A percentile compares a stretch with the other conserved stretches of the same genome.
Evolutionary conservation across 2,888 invertebrate genomes (phyloP).

Genomic region (Dryococelus australis): DNA sequence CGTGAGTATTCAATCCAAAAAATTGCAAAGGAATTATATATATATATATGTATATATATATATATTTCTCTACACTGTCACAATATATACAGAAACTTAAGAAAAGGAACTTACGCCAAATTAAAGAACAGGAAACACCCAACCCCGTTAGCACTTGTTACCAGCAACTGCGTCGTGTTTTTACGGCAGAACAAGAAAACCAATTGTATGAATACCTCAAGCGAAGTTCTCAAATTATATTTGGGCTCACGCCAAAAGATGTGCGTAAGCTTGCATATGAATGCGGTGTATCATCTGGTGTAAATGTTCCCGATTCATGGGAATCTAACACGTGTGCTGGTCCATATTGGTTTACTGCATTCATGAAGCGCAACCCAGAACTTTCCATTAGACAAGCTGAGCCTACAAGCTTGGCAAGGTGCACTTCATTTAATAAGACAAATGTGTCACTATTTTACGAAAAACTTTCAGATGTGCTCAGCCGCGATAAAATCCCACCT

Average conservation of each 20-base stretch:
- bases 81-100: constrained; percentile 13
- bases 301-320: constrained; percentile 29
- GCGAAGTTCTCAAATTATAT: constrained; percentile 13
- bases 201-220: constrained; percentile 18
- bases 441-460: constrained; percentile 45
- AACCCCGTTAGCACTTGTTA: constrained; percentile 17
- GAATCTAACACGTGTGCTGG: neutral
- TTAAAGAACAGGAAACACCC: neutral
- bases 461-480: constrained; percentile 44
- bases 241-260: neutral
- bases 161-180: constrained; percentile 18
- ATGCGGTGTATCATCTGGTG: neutral
- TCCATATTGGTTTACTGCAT: constrained; percentile 29
- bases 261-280: constrained; percentile 33
- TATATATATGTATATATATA: neutral
- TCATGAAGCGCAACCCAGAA: constrained; percentile 45
- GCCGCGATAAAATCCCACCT: constrained; percentile 39
- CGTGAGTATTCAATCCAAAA: neutral
- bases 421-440: constrained; percentile 44
- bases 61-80: neutral
- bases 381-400: constrained; percentile 45
- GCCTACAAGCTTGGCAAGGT: constrained; percentile 45
- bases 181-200: neutral
- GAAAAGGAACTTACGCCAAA: neutral
- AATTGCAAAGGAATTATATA: neutral